Conservation (phyloP, 1,140 invertebrate species). For the Cydia amplana region DNA sequence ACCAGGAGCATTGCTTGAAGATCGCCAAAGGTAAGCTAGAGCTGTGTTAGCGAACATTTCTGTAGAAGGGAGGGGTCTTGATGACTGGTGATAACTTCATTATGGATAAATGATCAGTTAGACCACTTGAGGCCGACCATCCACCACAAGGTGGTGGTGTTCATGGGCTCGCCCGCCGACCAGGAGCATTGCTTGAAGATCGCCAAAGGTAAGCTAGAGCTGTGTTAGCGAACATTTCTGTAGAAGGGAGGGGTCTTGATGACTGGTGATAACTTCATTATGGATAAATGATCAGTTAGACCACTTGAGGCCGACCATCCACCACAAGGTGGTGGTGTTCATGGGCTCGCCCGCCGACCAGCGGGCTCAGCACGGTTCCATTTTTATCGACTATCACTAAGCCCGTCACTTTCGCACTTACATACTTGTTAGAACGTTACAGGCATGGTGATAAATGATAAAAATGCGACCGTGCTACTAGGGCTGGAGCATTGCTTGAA, state of each 20-base stretch:
- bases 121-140: constrained; percentile 84
- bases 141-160: constrained; percentile 87
- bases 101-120: constrained; percentile 93
- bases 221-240: constrained; percentile 42
- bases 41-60: constrained; percentile 42
- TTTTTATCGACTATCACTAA: too few relatives aligned
- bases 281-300: constrained; percentile 94
- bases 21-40: too few relatives aligned
- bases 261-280: constrained; percentile 86
- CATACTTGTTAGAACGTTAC: too few relatives aligned
- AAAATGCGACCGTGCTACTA: too few relatives aligned
- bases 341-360: too few relatives aligned
- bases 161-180: constrained; percentile 97
- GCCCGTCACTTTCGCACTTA: too few relatives aligned
- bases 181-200: constrained; percentile 82
- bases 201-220: too few relatives aligned
- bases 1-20: constrained; percentile 85
- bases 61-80: too few relatives aligned
- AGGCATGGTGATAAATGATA: too few relatives aligned
- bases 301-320: constrained; percentile 82
- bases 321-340: constrained; percentile 89
- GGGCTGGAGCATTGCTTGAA: constrained; percentile 92
- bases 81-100: constrained; percentile 86
- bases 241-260: too few relatives aligned
- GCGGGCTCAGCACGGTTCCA: too few relatives aligned